These are phyloP conservation scores for Adoxophyes honmai DNA, from an alignment of 1,140 invertebrate species.

Conservation along the genomic window DNA sequence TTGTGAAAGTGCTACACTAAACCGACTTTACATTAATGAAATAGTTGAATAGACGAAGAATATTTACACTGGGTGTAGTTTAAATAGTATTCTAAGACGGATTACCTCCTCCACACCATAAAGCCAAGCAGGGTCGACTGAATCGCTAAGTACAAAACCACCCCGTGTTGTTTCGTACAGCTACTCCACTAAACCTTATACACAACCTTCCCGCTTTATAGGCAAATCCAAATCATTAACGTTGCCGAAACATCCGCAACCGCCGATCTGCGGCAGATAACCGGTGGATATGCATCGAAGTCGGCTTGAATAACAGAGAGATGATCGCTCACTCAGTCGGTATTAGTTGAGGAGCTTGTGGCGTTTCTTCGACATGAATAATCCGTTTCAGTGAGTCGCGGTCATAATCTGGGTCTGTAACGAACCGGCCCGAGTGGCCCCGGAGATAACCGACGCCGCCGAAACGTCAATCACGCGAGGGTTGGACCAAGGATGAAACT, in stretches of 20 bases:
- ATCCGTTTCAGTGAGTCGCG: conserved; percentile 24
- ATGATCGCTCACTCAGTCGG: not conserved
- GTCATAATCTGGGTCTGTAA: conserved; percentile 47
- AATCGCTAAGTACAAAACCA: no score
- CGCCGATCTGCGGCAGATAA: not conserved
- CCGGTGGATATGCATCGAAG: not conserved
- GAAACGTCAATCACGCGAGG: conserved; percentile 63
- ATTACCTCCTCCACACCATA: no score
- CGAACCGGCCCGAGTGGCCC: conserved; percentile 37
- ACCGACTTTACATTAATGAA: no score
- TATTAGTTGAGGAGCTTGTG: conserved; percentile 8
- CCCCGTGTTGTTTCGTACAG: no score
- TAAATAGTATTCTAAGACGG: no score
- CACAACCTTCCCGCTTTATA: no score
- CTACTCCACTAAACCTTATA: no score
- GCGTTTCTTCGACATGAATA: conserved; percentile 6
- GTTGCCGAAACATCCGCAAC: not conserved
- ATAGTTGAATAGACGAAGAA: no score
- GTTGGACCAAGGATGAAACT: conserved; percentile 55
- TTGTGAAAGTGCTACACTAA: no score
- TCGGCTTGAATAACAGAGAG: not conserved
- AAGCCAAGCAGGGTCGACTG: no score
- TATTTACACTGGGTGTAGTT: no score
- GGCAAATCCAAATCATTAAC: no score
- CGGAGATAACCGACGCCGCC: conserved; percentile 40